A percentile compares a stretch with the other conserved stretches of the same genome.
phyloP scores from a whole-genome alignment of 1,140 invertebrate genomes.

The Acromyrmex echinatior region DNA sequence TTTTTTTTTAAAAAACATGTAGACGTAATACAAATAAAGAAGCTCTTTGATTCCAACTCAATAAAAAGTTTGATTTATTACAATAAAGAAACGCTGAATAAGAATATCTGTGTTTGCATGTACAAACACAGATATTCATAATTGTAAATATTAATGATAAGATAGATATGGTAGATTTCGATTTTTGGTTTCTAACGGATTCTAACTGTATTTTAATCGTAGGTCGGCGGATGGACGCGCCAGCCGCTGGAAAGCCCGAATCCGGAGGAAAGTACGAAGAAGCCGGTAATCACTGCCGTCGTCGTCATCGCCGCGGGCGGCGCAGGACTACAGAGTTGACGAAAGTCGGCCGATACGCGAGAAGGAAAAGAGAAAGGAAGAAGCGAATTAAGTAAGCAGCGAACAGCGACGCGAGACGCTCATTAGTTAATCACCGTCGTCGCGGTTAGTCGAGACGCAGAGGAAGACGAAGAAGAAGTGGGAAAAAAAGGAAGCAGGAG shows the following conservation, averaged over 20 bases:
- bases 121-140: too few relatives aligned
- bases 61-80: too few relatives aligned
- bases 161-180: background rate
- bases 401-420: background rate
- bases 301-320: constrained; percentile 67
- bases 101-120: too few relatives aligned
- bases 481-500: constrained; percentile 44
- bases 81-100: too few relatives aligned
- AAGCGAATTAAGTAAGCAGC: constrained; percentile 40
- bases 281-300: constrained; percentile 56
- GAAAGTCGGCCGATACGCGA: constrained; percentile 58
- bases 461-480: constrained; percentile 29
- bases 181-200: constrained; percentile 9
- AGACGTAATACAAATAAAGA: too few relatives aligned
- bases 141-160: too few relatives aligned
- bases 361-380: constrained; percentile 69
- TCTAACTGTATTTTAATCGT: background rate
- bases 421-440: constrained; percentile 26
- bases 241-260: constrained; percentile 71
- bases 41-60: too few relatives aligned
- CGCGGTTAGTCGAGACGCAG: background rate
- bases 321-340: constrained; percentile 67
- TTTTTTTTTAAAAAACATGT: too few relatives aligned
- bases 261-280: constrained; percentile 71
- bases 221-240: constrained; percentile 79